phyloP scores from a whole-genome alignment of 1,140 invertebrate genomes.

The Polypedilum pembai region DNA sequence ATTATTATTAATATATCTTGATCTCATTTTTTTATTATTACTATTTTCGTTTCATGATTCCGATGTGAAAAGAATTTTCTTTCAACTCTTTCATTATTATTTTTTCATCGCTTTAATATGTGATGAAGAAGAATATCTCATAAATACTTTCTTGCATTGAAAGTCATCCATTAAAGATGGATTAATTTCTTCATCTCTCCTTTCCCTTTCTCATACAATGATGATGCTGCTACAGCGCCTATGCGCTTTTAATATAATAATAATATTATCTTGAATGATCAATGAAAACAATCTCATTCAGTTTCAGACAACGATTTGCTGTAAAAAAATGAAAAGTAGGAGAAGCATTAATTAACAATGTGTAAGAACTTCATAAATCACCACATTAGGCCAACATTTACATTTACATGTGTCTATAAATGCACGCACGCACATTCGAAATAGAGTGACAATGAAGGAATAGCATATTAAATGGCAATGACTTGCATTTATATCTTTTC shows the following conservation, averaged over 20 bases:
- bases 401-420: too few species aligned
- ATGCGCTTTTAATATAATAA: background rate
- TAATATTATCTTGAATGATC: background rate
- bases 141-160: too few species aligned
- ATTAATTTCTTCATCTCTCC: background rate
- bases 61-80: background rate
- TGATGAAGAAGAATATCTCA: too few species aligned
- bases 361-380: background rate
- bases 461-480: background rate
- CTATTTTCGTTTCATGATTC: background rate
- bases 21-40: too few species aligned
- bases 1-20: too few species aligned
- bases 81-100: background rate
- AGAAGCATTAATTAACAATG: background rate
- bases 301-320: background rate
- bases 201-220: background rate
- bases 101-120: too few species aligned
- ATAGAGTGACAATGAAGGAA: background rate
- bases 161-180: background rate
- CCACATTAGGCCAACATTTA: background rate
- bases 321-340: background rate
- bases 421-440: background rate
- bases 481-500: background rate
- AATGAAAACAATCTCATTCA: conserved; percentile 13
- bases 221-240: background rate